Conservation (phyloP, 2,888 invertebrate genomes). For the Luperina testacea region DNA sequence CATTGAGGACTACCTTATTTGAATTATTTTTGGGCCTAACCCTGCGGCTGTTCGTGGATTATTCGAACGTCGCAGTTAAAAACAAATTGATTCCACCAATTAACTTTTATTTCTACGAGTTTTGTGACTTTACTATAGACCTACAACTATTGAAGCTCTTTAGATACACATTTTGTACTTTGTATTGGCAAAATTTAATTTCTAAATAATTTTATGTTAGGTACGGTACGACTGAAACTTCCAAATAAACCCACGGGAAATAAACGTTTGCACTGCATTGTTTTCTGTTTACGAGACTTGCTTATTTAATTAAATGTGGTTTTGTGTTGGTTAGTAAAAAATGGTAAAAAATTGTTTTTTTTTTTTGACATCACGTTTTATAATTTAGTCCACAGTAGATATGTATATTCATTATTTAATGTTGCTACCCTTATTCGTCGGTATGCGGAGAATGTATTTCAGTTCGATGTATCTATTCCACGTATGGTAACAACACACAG, state of each 20-base stretch:
- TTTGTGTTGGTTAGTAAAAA: not conserved
- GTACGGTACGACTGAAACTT: constrained; percentile 41
- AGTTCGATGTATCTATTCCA: constrained; percentile 33
- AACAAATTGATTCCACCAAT: constrained; percentile 67
- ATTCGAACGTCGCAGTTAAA: constrained; percentile 67
- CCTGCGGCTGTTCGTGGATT: constrained; percentile 68
- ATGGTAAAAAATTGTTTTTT: no score
- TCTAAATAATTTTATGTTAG: constrained; percentile 52
- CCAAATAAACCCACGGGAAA: constrained; percentile 53
- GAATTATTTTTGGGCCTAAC: constrained; percentile 78
- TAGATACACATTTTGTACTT: constrained; percentile 21
- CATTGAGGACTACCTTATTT: constrained; percentile 78
- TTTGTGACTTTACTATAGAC: constrained; percentile 38
- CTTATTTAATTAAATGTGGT: constrained; percentile 42
- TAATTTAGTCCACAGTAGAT: not conserved
- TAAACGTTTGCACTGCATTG: constrained; percentile 44
- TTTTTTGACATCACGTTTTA: not conserved
- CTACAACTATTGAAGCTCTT: constrained; percentile 34
- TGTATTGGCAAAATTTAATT: constrained; percentile 18
- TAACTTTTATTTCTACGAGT: constrained; percentile 56
- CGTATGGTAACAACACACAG: constrained; percentile 54
- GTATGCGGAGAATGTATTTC: constrained; percentile 31
- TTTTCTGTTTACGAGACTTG: constrained; percentile 36
- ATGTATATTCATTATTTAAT: not conserved
- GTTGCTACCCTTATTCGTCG: not conserved